Base-by-base conservation (phyloP, 1,140 invertebrate genomes). In the Heliothis subflexa region DNA sequence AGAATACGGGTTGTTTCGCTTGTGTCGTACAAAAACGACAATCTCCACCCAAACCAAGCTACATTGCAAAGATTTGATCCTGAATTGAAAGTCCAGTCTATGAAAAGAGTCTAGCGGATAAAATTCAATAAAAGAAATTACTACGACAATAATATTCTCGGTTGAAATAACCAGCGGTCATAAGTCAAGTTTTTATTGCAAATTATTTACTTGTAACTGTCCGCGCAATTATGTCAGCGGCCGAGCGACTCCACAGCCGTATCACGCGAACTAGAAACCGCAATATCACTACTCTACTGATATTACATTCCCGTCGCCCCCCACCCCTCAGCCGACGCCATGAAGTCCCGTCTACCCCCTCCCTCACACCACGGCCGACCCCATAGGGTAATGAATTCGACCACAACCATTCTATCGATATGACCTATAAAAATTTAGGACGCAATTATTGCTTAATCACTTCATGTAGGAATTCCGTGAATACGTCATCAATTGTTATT, bases 271-370 rank as follows among this genome's bases (percentile, higher is more conserved):
- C 89, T 91, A 88, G 89, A 89, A 91, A 89, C 86, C 86, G 89
- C 91, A 91, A 93, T 91, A 91, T 91, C 87, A 91, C 90, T 86
- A 89, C 87, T 91, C 84, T 86, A 82, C 85, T 87, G 89, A 90
- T 91, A 92, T 91, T 91, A 91, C 89, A 89, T 90, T 93, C 89
- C 84, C 83, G 85, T 83, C 85, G 79, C 85, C 83, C 76, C 83
- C 82, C 83, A 81, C 84, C 81, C 78, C 81, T 81, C 83, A 4
- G 9, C 83, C 83, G 90, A 87, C 90, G 88, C 89, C 89, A 88
- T 86, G 88, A 86, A 84, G 81, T 85, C 85, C 81, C 85, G 79
- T 33, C 82, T 61, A 50, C 80, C 84, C 79, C 85, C 71, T 40
- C 45, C 21, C 77, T 21, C 75, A 61, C 86, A 71, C 82, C 72